phyloP scores from a whole-genome alignment of 2,113 vertebrate genomes.

The Pygoscelis adeliae region DNA sequence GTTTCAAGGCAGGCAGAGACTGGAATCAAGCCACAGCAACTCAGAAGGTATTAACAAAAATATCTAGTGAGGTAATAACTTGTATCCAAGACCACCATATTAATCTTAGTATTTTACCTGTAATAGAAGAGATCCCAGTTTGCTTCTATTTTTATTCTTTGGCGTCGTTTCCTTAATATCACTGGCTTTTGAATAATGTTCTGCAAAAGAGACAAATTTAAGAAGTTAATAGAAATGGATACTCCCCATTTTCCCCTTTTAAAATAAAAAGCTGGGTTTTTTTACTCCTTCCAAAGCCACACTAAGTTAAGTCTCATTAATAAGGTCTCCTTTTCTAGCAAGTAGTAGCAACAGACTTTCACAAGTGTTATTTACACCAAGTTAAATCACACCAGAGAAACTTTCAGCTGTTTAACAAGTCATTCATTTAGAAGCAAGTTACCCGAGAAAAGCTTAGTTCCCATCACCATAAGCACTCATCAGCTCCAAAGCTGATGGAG shows the following conservation, averaged over 20 bases:
- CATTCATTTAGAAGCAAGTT: background rate
- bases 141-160: slow-evolving; percentile 97
- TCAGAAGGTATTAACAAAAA: background rate
- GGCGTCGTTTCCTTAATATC: slow-evolving; percentile 93
- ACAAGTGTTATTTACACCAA: slow-evolving; percentile 14
- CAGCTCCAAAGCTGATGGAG: background rate
- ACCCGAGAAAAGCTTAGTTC: background rate
- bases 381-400: slow-evolving; percentile 34
- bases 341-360: background rate
- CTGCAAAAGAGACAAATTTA: slow-evolving; percentile 71
- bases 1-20: background rate
- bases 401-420: slow-evolving; percentile 3
- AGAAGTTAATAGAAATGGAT: background rate
- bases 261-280: background rate
- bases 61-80: background rate
- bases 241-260: background rate
- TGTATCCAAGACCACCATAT: background rate
- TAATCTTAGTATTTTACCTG: slow-evolving; percentile 75
- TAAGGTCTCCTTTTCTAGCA: background rate
- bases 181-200: slow-evolving; percentile 96
- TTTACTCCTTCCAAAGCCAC: background rate
- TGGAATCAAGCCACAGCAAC: background rate
- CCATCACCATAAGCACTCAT: background rate
- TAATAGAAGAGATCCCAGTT: slow-evolving; percentile 99
- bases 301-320: background rate